These are phyloP conservation scores for Chalcosyrphus nemorum DNA, from an alignment of 2,888 invertebrate species.

Conservation along the genomic window DNA sequence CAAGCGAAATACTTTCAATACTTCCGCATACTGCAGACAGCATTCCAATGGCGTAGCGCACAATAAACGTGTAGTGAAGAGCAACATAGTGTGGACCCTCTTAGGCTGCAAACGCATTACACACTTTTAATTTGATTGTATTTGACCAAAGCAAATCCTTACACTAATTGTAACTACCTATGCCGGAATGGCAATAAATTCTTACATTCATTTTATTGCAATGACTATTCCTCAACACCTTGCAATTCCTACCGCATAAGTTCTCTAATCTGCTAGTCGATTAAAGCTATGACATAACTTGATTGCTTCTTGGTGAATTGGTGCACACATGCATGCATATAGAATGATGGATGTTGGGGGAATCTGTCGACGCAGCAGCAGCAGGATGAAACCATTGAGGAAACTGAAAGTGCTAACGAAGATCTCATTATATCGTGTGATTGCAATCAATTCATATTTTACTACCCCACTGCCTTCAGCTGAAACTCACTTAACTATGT, in stretches of 20 bases:
- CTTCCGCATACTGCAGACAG: too few species aligned
- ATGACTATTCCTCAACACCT: neutral
- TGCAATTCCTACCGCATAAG: neutral
- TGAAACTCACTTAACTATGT: neutral
- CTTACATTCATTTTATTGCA: neutral
- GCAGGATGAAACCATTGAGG: neutral
- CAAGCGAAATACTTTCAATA: too few species aligned
- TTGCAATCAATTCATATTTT: constrained; percentile 43
- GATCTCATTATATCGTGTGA: constrained; percentile 39
- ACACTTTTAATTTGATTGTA: too few species aligned
- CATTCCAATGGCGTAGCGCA: too few species aligned
- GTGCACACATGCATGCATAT: constrained; percentile 21
- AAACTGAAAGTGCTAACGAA: constrained; percentile 43
- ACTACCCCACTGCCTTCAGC: neutral
- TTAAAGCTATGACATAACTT: constrained; percentile 32
- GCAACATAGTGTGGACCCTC: too few species aligned
- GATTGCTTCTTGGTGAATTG: constrained; percentile 31
- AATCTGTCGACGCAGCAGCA: too few species aligned
- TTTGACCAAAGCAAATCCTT: too few species aligned
- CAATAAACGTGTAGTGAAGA: too few species aligned
- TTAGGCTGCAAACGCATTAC: too few species aligned
- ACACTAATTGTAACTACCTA: too few species aligned
- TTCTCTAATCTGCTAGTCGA: neutral
- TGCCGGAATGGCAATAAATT: neutral
- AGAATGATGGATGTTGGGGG: too few species aligned